Conservation (phyloP, 2,888 invertebrate species). For the Tribolium freemani region DNA sequence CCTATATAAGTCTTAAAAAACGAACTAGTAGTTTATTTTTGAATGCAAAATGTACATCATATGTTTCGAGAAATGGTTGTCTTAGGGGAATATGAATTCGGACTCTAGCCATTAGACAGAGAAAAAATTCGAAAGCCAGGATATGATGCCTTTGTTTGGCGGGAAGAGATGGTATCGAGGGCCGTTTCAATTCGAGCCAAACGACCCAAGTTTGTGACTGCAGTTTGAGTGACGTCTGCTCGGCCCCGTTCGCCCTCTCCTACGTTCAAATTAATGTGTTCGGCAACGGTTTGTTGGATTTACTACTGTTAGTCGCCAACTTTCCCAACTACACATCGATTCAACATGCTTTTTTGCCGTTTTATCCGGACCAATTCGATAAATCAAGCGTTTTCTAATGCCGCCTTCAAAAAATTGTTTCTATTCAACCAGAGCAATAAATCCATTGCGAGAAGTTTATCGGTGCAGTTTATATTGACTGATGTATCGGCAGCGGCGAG, state of each 20-base stretch:
- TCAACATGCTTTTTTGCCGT: slow-evolving; percentile 37
- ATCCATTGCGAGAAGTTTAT: slow-evolving; percentile 35
- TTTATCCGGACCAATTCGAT: slow-evolving; percentile 36
- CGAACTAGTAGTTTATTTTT: no score
- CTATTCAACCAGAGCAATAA: slow-evolving; percentile 23
- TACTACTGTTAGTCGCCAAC: slow-evolving; percentile 41
- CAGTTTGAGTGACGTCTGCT: slow-evolving; percentile 40
- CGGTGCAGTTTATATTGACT: slow-evolving; percentile 35
- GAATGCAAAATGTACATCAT: no score
- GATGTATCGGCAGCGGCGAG: slow-evolving; percentile 20
- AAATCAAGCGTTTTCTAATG: slow-evolving; percentile 35
- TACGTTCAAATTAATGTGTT: slow-evolving; percentile 38
- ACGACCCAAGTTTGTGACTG: slow-evolving; percentile 39
- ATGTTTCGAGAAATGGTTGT: no score
- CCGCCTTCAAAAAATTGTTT: slow-evolving; percentile 30
- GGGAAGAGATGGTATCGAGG: slow-evolving; percentile 17
- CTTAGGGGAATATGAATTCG: no score
- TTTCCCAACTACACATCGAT: slow-evolving; percentile 41
- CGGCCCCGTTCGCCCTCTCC: slow-evolving; percentile 19
- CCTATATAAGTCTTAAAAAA: no score
- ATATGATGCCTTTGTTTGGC: slow-evolving; percentile 26
- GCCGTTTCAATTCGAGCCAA: slow-evolving; percentile 27
- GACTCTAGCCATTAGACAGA: no score
- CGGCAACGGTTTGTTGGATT: slow-evolving; percentile 43
- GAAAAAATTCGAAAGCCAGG: not conserved